Percentiles rank a stretch among this genome's conserved stretches.
Conservation (phyloP, 2,888 invertebrate species). For the Synergus gifuensis region DNA sequence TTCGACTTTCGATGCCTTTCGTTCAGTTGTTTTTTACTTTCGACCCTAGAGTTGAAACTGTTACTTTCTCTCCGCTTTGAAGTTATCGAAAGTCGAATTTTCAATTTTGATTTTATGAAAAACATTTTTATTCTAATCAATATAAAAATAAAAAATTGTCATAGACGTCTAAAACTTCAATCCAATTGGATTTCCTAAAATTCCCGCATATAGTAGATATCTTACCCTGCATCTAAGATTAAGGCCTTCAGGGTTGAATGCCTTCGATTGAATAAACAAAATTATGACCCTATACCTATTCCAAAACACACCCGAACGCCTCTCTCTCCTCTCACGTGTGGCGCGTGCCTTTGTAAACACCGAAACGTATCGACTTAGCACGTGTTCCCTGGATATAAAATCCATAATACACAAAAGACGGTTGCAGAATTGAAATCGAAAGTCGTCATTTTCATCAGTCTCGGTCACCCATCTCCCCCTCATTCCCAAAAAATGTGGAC, state of each 20-base stretch:
- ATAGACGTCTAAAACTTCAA: too few relatives aligned
- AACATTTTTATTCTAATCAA: too few relatives aligned
- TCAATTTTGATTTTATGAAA: too few relatives aligned
- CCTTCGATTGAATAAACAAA: background rate
- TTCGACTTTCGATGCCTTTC: too few relatives aligned
- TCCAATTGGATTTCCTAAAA: too few relatives aligned
- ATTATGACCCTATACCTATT: background rate
- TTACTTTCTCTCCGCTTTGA: too few relatives aligned
- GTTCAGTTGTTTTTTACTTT: too few relatives aligned
- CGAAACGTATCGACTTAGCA: constrained; percentile 19
- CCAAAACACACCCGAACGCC: background rate
- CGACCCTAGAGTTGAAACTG: too few relatives aligned
- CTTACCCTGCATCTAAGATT: background rate
- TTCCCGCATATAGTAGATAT: background rate
- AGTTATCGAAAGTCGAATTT: too few relatives aligned
- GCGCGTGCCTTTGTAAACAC: constrained; percentile 21
- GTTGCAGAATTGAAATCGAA: background rate
- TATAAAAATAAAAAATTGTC: too few relatives aligned
- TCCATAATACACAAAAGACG: background rate
- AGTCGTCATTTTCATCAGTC: constrained; percentile 37
- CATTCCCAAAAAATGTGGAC: constrained; percentile 20
- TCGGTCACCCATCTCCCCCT: background rate
- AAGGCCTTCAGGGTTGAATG: background rate
- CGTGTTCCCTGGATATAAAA: constrained; percentile 26
- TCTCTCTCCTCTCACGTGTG: background rate